Evolutionary conservation across 2,797 vertebrate species (phyloP).

Genomic region (Dipus sagitta): DNA sequence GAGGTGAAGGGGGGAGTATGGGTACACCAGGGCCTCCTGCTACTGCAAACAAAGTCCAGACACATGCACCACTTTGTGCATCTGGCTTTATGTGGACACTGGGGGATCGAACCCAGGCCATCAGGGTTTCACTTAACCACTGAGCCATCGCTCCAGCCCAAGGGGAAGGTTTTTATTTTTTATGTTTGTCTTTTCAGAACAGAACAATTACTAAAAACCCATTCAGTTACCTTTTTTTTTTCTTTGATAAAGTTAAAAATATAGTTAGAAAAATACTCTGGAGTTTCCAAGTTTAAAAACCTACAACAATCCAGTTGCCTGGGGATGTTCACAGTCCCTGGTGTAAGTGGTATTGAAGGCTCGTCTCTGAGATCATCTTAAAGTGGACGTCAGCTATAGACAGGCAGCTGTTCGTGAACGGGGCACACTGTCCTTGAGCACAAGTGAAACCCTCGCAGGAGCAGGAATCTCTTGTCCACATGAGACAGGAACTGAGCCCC

Average conservation of each 20-base stretch:
- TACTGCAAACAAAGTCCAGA: too few relatives aligned
- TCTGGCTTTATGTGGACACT: too few relatives aligned
- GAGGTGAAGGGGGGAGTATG: too few relatives aligned
- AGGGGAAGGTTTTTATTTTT: background rate
- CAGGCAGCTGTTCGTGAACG: background rate
- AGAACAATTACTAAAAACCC: constrained; percentile 15
- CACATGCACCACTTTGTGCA: too few relatives aligned
- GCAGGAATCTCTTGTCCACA: background rate
- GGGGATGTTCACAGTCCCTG: background rate
- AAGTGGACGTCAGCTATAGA: background rate
- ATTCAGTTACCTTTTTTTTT: constrained; percentile 18
- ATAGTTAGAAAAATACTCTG: constrained; percentile 39
- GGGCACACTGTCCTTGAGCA: background rate
- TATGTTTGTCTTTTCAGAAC: background rate
- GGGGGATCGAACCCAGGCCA: too few relatives aligned
- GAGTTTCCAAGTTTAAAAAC: constrained; percentile 57
- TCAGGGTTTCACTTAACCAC: too few relatives aligned
- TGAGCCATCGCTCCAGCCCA: too few relatives aligned
- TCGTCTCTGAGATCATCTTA: constrained; percentile 34
- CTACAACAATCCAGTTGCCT: background rate
- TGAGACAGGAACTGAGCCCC: constrained; percentile 53
- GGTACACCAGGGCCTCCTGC: too few relatives aligned
- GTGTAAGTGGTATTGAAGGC: background rate
- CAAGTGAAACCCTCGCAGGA: background rate
- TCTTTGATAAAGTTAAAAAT: constrained; percentile 22